phyloP scores from a whole-genome alignment of 1,140 invertebrate species.

The Drosophila miranda region DNA sequence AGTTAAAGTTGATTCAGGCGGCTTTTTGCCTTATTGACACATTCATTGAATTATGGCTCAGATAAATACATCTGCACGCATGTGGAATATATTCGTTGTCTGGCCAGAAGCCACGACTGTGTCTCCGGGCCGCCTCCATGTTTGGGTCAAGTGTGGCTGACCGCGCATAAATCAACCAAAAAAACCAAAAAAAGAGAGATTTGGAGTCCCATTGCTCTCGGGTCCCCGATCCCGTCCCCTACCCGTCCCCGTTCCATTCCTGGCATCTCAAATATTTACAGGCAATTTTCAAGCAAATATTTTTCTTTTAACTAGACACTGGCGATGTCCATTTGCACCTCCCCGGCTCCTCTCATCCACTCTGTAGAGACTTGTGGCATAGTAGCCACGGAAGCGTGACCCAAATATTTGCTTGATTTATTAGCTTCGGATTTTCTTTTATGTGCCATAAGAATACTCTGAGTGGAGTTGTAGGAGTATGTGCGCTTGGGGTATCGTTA shows the following conservation, averaged over 20 bases:
- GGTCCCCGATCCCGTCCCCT: neutral
- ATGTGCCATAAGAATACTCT: conserved; percentile 42
- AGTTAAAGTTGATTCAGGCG: conserved; percentile 44
- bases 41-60: conserved; percentile 73
- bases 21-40: conserved; percentile 62
- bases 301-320: conserved; percentile 55
- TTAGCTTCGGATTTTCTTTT: conserved; percentile 61
- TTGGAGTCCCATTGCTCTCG: conserved; percentile 28
- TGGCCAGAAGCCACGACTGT: conserved; percentile 4
- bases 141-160: conserved; percentile 62
- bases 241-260: neutral
- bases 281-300: conserved; percentile 77
- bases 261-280: conserved; percentile 60
- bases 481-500: conserved; percentile 19
- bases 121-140: conserved; percentile 10
- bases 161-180: conserved; percentile 71
- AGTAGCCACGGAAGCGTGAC: conserved; percentile 69
- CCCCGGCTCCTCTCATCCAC: conserved; percentile 4
- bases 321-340: conserved; percentile 65
- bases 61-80: conserved; percentile 25
- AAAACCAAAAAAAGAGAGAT: conserved; percentile 41
- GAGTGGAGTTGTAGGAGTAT: conserved; percentile 39
- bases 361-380: conserved; percentile 20
- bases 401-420: conserved; percentile 81
- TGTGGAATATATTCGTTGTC: conserved; percentile 17